Conservation (phyloP, 2,888 invertebrate genomes). For the Xestia sexstrigata region DNA sequence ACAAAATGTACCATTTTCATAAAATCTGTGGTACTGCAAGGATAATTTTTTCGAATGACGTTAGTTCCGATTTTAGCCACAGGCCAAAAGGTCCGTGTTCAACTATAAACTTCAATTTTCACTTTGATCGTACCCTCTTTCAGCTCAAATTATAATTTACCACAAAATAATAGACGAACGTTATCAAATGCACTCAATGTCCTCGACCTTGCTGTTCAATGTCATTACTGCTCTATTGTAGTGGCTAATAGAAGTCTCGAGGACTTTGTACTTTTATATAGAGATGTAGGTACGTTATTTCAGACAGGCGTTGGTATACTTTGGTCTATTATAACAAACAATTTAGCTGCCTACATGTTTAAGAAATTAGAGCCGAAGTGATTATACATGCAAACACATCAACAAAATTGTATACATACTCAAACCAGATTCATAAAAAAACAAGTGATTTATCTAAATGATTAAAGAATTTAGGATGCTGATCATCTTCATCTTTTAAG, state of each 20-base stretch:
- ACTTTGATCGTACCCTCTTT: background rate
- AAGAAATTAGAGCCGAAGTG: background rate
- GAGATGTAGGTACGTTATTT: background rate
- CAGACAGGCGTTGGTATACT: conserved; percentile 3
- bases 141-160: conserved; percentile 10
- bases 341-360: background rate
- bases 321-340: background rate
- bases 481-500: background rate
- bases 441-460: too few relatives aligned
- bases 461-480: background rate
- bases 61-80: background rate
- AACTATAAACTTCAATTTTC: background rate
- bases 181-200: background rate
- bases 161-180: background rate
- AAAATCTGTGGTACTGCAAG: background rate
- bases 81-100: background rate
- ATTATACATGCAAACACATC: background rate
- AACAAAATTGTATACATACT: too few relatives aligned
- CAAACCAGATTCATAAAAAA: too few relatives aligned
- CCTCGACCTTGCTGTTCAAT: conserved; percentile 8
- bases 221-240: conserved; percentile 33
- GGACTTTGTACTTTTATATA: background rate
- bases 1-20: background rate
- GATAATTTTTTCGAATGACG: background rate
- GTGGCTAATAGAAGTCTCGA: conserved; percentile 32